These are phyloP conservation scores for Orius insidiosus DNA, from an alignment of 1,140 invertebrate species.

Conservation along the genomic window DNA sequence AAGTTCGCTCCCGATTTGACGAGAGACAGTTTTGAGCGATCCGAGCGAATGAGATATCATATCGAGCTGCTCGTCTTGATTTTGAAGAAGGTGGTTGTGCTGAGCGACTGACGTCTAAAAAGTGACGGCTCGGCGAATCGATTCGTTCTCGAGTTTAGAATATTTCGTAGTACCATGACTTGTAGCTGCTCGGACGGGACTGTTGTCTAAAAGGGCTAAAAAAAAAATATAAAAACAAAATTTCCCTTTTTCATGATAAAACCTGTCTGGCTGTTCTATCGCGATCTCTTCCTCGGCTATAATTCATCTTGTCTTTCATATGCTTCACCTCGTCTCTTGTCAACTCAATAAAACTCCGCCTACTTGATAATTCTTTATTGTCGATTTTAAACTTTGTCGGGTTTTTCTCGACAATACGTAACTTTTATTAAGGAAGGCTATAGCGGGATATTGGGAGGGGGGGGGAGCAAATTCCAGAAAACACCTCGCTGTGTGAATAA, in stretches of 20 bases:
- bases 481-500: no score
- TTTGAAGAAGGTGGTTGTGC: conserved; percentile 58
- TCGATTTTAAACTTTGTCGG: conserved; percentile 87
- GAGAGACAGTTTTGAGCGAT: conserved; percentile 75
- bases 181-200: conserved; percentile 32
- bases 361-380: conserved; percentile 66
- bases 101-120: conserved; percentile 47
- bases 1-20: conserved; percentile 74
- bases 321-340: conserved; percentile 80
- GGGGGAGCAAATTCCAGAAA: no score
- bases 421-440: conserved; percentile 24
- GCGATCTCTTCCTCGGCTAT: conserved; percentile 55
- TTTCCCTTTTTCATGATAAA: not conserved
- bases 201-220: conserved; percentile 39
- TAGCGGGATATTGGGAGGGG: no score
- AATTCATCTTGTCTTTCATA: conserved; percentile 84
- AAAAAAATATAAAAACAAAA: conserved; percentile 16
- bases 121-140: conserved; percentile 60
- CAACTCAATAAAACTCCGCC: conserved; percentile 74
- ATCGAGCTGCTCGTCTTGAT: conserved; percentile 76
- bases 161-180: conserved; percentile 65
- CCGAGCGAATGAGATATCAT: conserved; percentile 72
- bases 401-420: conserved; percentile 89
- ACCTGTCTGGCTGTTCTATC: conserved; percentile 60
- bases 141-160: conserved; percentile 73